Conservation (phyloP, 37 sponge, comb jelly and placozoan genomes). For the Chondrilla cf. caribensis region DNA sequence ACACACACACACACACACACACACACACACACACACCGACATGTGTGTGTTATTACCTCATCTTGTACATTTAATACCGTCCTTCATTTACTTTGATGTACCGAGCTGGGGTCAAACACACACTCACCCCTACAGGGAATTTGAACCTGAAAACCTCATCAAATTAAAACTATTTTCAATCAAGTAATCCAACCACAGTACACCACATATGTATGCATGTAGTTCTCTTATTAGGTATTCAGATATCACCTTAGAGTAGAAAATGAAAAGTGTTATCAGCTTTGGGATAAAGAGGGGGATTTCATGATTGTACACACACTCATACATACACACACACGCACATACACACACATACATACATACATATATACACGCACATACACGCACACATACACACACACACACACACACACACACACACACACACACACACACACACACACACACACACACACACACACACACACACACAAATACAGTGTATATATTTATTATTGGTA, state of each 20-base stretch:
- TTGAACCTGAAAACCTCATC: not conserved
- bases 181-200: too few species aligned
- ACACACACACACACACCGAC: slow-evolving; percentile 31
- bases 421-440: slow-evolving; percentile 1
- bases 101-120: too few species aligned
- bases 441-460: not conserved
- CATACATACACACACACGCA: slow-evolving; percentile 29
- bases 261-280: not conserved
- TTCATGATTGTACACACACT: not conserved
- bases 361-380: slow-evolving; percentile 35
- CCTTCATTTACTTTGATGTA: not conserved
- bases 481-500: not conserved
- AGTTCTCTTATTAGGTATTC: too few species aligned
- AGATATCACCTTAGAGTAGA: too few species aligned
- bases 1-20: slow-evolving; percentile 31
- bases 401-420: not conserved
- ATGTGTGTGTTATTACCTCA: too few species aligned
- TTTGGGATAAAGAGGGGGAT: not conserved
- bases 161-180: too few species aligned
- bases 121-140: not conserved
- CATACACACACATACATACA: slow-evolving; percentile 37
- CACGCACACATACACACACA: slow-evolving; percentile 19
- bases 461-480: not conserved
- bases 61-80: not conserved
- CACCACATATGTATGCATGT: too few species aligned